Percentiles rank a stretch among this genome's conserved stretches.
These are phyloP conservation scores for Maylandia zebra DNA, from an alignment of 2,113 vertebrate genomes.

Conservation along the genomic window DNA sequence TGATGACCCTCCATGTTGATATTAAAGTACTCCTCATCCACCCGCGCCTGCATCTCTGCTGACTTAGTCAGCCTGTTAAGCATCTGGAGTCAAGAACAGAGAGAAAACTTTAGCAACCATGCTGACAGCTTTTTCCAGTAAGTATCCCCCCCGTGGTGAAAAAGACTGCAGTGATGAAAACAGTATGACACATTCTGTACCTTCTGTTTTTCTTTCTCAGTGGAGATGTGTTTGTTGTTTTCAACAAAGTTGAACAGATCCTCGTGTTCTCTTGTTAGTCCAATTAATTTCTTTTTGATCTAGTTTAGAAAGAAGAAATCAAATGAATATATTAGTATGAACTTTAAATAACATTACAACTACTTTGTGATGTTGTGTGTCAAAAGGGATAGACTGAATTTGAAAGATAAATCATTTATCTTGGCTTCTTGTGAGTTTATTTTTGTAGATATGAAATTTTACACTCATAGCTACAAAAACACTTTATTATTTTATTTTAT, in stretches of 20 bases:
- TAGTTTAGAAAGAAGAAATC: conserved; percentile 25
- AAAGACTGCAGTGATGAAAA: background rate
- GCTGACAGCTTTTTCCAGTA: background rate
- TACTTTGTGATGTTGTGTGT: background rate
- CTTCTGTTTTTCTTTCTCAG: conserved; percentile 81
- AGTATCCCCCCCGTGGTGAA: background rate
- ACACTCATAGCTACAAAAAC: background rate
- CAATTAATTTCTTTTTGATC: conserved; percentile 79
- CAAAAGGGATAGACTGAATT: background rate
- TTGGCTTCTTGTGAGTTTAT: background rate
- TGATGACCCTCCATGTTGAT: conserved; percentile 79
- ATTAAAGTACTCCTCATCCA: conserved; percentile 82
- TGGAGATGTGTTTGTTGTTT: conserved; percentile 74
- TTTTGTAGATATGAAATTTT: background rate
- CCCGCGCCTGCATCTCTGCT: conserved; percentile 71
- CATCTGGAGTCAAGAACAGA: conserved; percentile 62
- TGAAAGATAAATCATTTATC: background rate
- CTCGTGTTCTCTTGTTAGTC: conserved; percentile 78
- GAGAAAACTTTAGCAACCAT: background rate
- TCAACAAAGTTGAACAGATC: conserved; percentile 79
- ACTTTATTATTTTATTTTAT: background rate
- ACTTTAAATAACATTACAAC: background rate
- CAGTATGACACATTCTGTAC: conserved; percentile 14
- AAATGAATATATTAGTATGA: background rate
- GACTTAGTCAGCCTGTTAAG: conserved; percentile 83